These are phyloP conservation scores for Eclectus roratus DNA, from an alignment of 2,113 vertebrate genomes.

Conservation along the genomic window DNA sequence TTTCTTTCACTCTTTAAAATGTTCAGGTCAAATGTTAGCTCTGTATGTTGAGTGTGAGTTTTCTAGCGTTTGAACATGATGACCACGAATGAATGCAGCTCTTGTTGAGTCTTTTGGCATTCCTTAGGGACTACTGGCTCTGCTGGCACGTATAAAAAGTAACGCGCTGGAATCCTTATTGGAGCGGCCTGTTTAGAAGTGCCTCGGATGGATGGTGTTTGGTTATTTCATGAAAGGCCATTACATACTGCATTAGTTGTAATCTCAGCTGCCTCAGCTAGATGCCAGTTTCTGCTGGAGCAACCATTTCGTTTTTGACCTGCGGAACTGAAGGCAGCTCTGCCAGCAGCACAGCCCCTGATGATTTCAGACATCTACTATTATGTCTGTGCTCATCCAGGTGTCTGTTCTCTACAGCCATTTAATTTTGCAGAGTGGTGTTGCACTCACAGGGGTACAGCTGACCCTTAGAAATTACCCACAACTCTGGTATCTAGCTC, in stretches of 20 bases:
- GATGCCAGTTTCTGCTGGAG: conserved; percentile 18
- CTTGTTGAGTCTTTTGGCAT: conserved; percentile 63
- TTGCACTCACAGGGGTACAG: background rate
- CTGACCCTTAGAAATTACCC: background rate
- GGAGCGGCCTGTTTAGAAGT: conserved; percentile 46
- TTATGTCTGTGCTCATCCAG: background rate
- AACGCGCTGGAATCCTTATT: conserved; percentile 35
- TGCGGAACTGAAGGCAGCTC: background rate
- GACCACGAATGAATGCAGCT: conserved; percentile 34
- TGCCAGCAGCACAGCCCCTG: background rate
- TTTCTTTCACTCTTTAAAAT: conserved; percentile 23
- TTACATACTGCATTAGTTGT: conserved; percentile 41
- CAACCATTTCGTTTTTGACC: background rate
- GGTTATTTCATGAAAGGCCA: conserved; percentile 59
- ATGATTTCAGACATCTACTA: background rate
- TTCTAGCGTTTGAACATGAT: conserved; percentile 40
- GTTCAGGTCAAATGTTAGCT: conserved; percentile 38
- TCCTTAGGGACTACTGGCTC: conserved; percentile 21
- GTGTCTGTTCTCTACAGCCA: background rate
- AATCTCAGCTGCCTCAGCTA: conserved; percentile 50
- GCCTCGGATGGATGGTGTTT: conserved; percentile 48
- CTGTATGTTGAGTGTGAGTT: conserved; percentile 37
- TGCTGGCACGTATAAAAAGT: conserved; percentile 13
- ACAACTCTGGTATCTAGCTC: background rate
- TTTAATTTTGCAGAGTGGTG: background rate